These are phyloP conservation scores for Saguinus midas DNA, from an alignment of 2,113 vertebrate genomes.

Conservation along the genomic window DNA sequence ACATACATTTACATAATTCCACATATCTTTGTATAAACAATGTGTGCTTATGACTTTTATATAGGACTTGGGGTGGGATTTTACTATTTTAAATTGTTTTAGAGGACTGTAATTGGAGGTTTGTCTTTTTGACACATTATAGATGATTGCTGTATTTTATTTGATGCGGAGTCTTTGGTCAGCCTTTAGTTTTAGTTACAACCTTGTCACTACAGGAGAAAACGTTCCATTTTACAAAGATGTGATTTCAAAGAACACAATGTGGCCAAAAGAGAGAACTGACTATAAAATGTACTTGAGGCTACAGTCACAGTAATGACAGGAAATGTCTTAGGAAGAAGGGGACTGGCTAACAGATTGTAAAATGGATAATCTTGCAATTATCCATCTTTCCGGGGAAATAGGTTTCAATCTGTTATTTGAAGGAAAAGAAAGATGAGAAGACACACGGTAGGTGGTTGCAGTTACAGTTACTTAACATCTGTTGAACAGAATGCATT, in stretches of 20 bases:
- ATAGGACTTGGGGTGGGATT: not conserved
- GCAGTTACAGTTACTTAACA: not conserved
- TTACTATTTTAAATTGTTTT: conserved; percentile 36
- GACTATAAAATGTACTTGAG: not conserved
- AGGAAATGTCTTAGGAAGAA: not conserved
- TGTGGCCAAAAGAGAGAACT: not conserved
- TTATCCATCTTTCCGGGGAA: conserved; percentile 3
- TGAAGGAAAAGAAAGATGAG: conserved; percentile 9
- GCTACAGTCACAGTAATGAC: conserved; percentile 8
- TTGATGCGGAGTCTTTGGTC: not conserved
- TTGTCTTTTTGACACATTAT: conserved; percentile 7
- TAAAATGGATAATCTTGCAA: conserved; percentile 33
- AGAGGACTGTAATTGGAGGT: not conserved
- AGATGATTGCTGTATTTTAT: conserved; percentile 19
- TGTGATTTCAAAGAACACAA: conserved; percentile 6
- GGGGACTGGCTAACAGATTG: not conserved
- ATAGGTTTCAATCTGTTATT: conserved; percentile 34
- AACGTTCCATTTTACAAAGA: conserved; percentile 39
- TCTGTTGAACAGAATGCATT: not conserved
- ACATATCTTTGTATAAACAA: not conserved
- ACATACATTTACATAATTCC: not conserved
- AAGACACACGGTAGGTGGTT: not conserved
- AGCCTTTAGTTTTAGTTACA: conserved; percentile 32
- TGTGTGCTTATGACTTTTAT: not conserved
- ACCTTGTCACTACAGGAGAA: not conserved